Conservation (phyloP, 2,888 invertebrate species). For the Tryphoninae sp. region DNA sequence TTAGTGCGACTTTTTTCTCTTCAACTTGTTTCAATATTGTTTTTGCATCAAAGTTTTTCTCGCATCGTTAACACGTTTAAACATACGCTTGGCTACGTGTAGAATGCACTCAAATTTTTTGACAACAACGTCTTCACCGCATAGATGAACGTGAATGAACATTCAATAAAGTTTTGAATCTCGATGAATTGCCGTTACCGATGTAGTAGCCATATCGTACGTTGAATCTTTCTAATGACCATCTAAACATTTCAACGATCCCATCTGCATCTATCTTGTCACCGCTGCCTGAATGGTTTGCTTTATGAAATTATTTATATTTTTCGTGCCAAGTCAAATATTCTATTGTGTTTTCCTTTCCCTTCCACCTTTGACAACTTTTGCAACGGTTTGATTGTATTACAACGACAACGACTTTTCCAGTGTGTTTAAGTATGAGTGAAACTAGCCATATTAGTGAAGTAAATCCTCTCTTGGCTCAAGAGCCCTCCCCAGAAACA, state of each 20-base stretch:
- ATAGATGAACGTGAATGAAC: background rate
- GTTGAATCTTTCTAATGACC: too few species aligned
- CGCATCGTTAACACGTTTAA: slow-evolving; percentile 53
- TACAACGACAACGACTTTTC: slow-evolving; percentile 56
- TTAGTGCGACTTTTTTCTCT: slow-evolving; percentile 36
- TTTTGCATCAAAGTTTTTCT: slow-evolving; percentile 51
- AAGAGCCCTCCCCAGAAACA: slow-evolving; percentile 62
- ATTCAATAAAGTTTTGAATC: slow-evolving; percentile 9
- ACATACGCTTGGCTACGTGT: slow-evolving; percentile 29
- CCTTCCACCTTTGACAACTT: slow-evolving; percentile 56
- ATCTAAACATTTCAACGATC: slow-evolving; percentile 57
- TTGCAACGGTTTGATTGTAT: slow-evolving; percentile 58
- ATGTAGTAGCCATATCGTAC: background rate
- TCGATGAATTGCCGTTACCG: background rate
- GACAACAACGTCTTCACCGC: background rate
- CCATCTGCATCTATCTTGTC: slow-evolving; percentile 65
- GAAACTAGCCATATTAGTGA: slow-evolving; percentile 64
- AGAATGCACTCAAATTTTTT: slow-evolving; percentile 26
- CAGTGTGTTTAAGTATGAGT: slow-evolving; percentile 52
- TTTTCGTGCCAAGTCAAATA: slow-evolving; percentile 49
- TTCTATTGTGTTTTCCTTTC: slow-evolving; percentile 33
- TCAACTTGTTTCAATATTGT: slow-evolving; percentile 36
- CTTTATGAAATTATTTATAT: slow-evolving; percentile 44
- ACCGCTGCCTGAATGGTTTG: slow-evolving; percentile 60
- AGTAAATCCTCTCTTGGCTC: slow-evolving; percentile 62